phyloP scores from a whole-genome alignment of 2,113 vertebrate species.

The Neolamprologus fasciatus region DNA sequence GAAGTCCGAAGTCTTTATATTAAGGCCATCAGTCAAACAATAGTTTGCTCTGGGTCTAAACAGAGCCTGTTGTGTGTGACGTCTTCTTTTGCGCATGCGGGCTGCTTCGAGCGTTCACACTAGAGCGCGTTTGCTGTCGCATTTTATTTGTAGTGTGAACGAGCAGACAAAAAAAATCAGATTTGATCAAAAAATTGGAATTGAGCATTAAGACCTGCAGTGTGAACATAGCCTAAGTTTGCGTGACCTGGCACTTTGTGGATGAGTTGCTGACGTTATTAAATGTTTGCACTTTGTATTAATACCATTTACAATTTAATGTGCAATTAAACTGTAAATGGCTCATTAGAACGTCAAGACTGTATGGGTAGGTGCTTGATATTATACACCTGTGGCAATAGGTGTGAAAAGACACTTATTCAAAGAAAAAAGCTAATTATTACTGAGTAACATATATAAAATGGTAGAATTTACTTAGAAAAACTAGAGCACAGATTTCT shows the following conservation, averaged over 20 bases:
- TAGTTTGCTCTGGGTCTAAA: no score
- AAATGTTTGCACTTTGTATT: background rate
- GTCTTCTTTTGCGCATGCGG: no score
- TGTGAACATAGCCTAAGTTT: background rate
- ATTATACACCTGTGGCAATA: background rate
- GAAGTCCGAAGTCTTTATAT: no score
- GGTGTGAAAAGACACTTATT: background rate
- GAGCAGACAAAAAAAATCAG: no score
- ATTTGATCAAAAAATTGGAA: no score
- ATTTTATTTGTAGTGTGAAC: no score
- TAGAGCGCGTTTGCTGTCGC: no score
- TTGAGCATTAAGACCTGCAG: no score
- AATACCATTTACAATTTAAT: background rate
- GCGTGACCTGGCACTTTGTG: background rate
- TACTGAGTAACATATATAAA: background rate
- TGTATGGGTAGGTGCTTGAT: background rate
- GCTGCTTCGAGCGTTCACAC: no score
- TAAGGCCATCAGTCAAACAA: fast-evolving
- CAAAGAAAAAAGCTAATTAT: background rate
- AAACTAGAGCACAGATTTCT: background rate
- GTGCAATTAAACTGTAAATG: background rate
- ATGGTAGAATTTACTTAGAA: background rate
- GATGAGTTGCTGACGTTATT: background rate
- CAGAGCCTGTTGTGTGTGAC: no score
- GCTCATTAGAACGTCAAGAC: background rate